These are phyloP conservation scores for Drosophila monieri DNA, from an alignment of 2,888 invertebrate genomes.

Conservation along the genomic window DNA sequence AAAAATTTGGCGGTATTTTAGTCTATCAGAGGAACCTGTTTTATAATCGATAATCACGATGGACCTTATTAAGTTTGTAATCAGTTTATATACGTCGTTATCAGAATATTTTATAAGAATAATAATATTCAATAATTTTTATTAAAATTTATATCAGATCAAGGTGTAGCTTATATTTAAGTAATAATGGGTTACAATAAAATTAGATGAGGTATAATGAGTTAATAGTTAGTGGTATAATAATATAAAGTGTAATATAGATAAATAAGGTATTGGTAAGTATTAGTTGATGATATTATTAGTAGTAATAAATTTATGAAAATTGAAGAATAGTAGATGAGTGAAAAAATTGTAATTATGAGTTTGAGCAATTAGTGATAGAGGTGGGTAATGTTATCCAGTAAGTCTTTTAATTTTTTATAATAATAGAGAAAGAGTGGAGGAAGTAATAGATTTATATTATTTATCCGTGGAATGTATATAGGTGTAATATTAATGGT, in stretches of 20 bases:
- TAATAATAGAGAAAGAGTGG: conserved; percentile 88
- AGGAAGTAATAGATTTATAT: conserved; percentile 92
- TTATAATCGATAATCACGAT: conserved; percentile 88
- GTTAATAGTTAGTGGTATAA: too few species aligned
- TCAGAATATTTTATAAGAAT: conserved; percentile 79
- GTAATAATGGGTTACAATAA: conserved; percentile 89
- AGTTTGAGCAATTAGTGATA: conserved; percentile 88
- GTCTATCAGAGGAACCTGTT: conserved; percentile 89
- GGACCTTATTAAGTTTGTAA: conserved; percentile 84
- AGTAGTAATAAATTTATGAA: too few species aligned
- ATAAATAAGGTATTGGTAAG: too few species aligned
- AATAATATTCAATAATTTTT: conserved; percentile 84
- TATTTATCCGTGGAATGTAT: conserved; percentile 93
- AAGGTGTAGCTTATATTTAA: conserved; percentile 89
- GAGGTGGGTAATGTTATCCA: conserved; percentile 90
- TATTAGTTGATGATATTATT: too few species aligned
- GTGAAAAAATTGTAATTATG: too few species aligned
- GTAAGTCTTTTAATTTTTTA: conserved; percentile 88
- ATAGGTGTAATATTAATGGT: conserved; percentile 90
- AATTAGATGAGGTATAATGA: too few species aligned
- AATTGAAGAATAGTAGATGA: too few species aligned
- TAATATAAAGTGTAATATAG: too few species aligned
- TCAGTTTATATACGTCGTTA: conserved; percentile 90
- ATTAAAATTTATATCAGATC: conserved; percentile 87
- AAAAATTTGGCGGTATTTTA: conserved; percentile 89